Base-by-base conservation (phyloP, 1,140 invertebrate genomes). In the Musca domestica region DNA sequence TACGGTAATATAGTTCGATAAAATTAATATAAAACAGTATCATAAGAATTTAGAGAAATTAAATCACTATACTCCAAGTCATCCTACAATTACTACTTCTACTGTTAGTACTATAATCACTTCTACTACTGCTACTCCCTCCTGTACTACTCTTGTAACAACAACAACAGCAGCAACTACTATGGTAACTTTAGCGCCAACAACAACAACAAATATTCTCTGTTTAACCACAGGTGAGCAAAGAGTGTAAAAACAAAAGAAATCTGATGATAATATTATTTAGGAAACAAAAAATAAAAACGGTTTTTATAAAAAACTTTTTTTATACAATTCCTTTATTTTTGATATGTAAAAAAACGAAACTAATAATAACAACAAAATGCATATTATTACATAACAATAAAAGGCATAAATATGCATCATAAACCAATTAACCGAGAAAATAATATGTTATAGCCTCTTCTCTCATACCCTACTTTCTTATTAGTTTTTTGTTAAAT, bases 1-100 rank as follows among this genome's bases (percentile, higher is more conserved):
- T 58, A 81, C 79, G 71, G 79, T 81, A 74, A 79, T 81, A 73
- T 81, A 81, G 78, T 81, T 79, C 73, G 73, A 74, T 78, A 77
- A 72, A 78, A 75, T 77, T 67, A 71, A 80, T 71, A 71, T 71
- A 68, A 66, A 74, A 65, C 78, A 81, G 72, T 79, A 81, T 77
- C 75, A 80, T 75, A 76, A 74, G 73, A 79, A 81, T 81, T 74
- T 48, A 65, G 48, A 65, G 23, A 48, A 65, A 65, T 65, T 48
- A 41, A 61, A 61, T 61, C 15, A 34, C 19, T 61, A 61, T 61
- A 30, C 56, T 61, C 17, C 56, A 34, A 61, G n/a, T n/a, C n/a
- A 61, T 23, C 17, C 56, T 19, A 34, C 56, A 61, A 61, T 30
- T 20, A 51, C 48, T 20, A 51, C 48, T 9, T 5, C 48, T 9